phyloP scores from a whole-genome alignment of 2,797 vertebrate genomes.

The Falco peregrinus region DNA sequence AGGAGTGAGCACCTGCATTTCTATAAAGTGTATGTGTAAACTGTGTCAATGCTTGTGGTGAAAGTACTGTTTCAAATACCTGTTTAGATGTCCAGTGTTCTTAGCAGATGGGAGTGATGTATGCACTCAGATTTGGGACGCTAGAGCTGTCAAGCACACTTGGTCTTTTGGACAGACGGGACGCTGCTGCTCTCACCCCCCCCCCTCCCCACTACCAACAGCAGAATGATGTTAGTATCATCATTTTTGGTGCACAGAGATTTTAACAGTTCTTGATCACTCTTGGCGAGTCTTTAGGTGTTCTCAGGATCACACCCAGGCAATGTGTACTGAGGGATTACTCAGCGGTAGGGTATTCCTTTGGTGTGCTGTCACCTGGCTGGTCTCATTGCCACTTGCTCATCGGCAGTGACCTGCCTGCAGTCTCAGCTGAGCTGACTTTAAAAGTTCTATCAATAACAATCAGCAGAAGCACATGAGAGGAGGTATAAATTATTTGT shows the following conservation, averaged over 20 bases:
- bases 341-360: not conserved
- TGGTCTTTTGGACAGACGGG: not conserved
- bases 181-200: not conserved
- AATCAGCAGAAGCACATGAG: not conserved
- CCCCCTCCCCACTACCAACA: too few species aligned
- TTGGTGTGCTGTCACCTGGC: not conserved
- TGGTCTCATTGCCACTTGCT: not conserved
- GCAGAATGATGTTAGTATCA: accelerated
- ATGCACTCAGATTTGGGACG: not conserved
- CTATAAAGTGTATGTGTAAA: not conserved
- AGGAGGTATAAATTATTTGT: not conserved
- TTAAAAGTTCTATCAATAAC: not conserved
- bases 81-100: not conserved
- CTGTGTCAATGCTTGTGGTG: not conserved
- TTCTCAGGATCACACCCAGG: not conserved
- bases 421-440: not conserved
- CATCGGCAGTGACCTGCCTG: not conserved
- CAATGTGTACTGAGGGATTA: not conserved
- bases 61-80: not conserved
- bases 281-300: not conserved
- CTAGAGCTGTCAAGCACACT: not conserved
- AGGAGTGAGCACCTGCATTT: not conserved
- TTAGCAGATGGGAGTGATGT: not conserved
- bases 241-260: not conserved
- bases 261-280: not conserved